A percentile compares a stretch with the other conserved stretches of the same genome.
Conservation (phyloP, 2,888 invertebrate genomes). For the Sympetrum striolatum region DNA sequence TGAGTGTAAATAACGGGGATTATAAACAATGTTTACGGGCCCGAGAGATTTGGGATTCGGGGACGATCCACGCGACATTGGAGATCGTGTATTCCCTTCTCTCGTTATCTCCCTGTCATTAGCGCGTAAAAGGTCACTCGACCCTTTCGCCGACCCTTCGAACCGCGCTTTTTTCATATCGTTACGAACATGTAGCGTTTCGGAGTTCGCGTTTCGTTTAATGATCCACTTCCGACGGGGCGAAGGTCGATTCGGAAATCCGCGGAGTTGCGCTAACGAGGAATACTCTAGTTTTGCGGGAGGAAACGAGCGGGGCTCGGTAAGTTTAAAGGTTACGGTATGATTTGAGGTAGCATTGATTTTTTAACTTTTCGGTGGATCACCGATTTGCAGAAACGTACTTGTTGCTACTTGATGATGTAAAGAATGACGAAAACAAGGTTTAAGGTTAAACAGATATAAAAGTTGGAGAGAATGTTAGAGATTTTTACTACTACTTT, state of each 20-base stretch:
- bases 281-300: background rate
- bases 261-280: background rate
- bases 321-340: background rate
- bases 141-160: background rate
- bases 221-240: background rate
- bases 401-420: no score
- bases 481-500: no score
- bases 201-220: background rate
- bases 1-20: background rate
- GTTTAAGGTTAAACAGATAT: no score
- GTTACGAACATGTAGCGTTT: background rate
- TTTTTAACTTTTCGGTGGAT: no score
- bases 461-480: no score
- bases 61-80: background rate
- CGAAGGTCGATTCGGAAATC: background rate
- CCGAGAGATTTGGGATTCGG: background rate
- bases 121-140: background rate
- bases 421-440: no score
- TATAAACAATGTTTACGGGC: background rate
- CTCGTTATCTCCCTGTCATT: background rate
- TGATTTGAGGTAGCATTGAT: background rate
- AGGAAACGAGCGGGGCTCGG: background rate
- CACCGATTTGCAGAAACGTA: no score
- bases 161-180: background rate
- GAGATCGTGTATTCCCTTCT: background rate